Evolutionary conservation across 2,888 invertebrate genomes (phyloP), one percentile per base, ranked within the genome.

Genomic region (Metacarcinus magister): DNA sequence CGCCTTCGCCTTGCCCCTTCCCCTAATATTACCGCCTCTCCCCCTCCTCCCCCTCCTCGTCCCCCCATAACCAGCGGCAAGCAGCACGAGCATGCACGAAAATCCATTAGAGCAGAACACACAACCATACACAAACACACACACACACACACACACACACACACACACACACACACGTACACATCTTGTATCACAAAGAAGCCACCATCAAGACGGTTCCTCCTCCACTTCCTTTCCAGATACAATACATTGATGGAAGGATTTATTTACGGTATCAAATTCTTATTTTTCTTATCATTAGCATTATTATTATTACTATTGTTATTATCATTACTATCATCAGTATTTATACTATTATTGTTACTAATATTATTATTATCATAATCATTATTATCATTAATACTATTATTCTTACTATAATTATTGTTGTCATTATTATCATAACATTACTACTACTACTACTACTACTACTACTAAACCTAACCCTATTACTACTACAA

Each of bases 141-240:
- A 54, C 54, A 54, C 67, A 67, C 67, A 67, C 67, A 67, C 67
- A 67, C 67, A 67, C 67, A 67, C 67, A 67, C 67, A 23, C n/a
- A 5, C 67, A 23, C 19, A 10, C 48, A 10, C 48, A 10, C 48
- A 48, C 48, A 48, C 48, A 48, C 48, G 13, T 13, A 48, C 67
- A 67, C 19, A 16, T 1, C 2, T 23, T 2, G 67, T 67, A 19
- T 4, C 67, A n/a, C 67, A 23, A 67, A 48, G 48, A 48, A 48
- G 13, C 48, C 48, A 48, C 5, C 67, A 67, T 67, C 67, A 67
- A 67, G 67, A 23, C 67, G 5, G 67, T 67, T 67, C 67, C 23
- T 67, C 67, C 67, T 16, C 23, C 5, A 1, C 60, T 60, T 60
- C 60, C 19, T 60, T 13, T 60, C 60, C 60, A 16, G 19, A 67